Evolutionary conservation across 2,888 invertebrate species (phyloP), one percentile per base, ranked within the genome.

Genomic region (Meteorus colon): DNA sequence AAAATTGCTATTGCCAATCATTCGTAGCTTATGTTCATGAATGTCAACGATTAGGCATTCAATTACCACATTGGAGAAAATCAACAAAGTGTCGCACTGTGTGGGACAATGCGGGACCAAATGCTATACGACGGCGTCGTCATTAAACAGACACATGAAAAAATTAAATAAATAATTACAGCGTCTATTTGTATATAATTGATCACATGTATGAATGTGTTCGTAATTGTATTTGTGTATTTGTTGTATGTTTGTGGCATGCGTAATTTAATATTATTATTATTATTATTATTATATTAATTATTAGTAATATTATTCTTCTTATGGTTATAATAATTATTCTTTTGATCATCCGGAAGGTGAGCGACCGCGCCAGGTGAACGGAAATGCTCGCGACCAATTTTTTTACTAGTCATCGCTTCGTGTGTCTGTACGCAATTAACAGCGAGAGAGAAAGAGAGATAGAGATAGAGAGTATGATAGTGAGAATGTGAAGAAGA

Each of bases 21-120:
- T 94, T 97, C 85, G 94, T 94, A 73, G 97, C 97, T 2, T 98
- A 97, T 87, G 95, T 96, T 0, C 94, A 96, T 81, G 96, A 96
- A 88, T 98, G 98, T 87, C 92, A 94, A 79, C 92, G 96, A 29
- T 89, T 95, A 59, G 96, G 96, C 0, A 94, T 95, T 0, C 91
- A 92, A 77, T 90, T 96, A 67, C 91, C 91, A 0, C 92, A 94
- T 80, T 97, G 97, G 97, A 92, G 94, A 77, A 91, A 91, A 67
- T 91, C 92, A 19, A 94, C 94, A 70, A 93, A 92, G 86, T 96
- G 96, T 86, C 92, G 92, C 45, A 85, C 90, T 91, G 84, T 88
- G 85, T 89, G 89, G 88, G 86, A 86, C 65, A 81, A 80, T 37
- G 75, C 82, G 14, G 75, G 78, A 29, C 77, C 79, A 24, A 81